Percentiles rank a stretch among this genome's conserved stretches.
These are phyloP conservation scores for Oedothorax gibbosus DNA, from an alignment of 1,140 invertebrate species.

Conservation along the genomic window DNA sequence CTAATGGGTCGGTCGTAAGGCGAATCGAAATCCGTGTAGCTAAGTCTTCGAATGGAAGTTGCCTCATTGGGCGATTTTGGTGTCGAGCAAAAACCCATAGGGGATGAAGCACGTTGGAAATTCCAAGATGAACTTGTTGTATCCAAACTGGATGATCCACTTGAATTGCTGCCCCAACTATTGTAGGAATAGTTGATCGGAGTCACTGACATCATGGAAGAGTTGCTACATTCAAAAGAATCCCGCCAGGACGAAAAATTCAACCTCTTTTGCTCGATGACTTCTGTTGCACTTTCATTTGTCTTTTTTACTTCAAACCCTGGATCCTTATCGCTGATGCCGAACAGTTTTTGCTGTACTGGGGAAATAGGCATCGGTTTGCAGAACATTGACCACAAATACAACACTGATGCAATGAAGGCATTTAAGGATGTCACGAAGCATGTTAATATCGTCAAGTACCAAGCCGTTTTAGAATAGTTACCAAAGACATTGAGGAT, in stretches of 20 bases:
- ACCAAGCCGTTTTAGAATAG: constrained; percentile 14
- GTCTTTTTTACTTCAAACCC: constrained; percentile 52
- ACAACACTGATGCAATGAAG: constrained; percentile 5
- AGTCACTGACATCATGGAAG: constrained; percentile 13
- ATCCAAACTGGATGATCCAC: constrained; percentile 14
- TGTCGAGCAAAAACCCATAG: constrained; percentile 15
- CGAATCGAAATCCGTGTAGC: constrained; percentile 36
- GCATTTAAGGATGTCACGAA: constrained; percentile 15
- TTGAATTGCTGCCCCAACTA: constrained; percentile 37
- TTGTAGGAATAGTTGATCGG: constrained; percentile 35
- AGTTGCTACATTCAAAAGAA: constrained; percentile 14
- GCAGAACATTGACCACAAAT: constrained; percentile 34
- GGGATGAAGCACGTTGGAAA: constrained; percentile 5
- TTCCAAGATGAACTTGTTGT: constrained; percentile 52
- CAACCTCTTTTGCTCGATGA: background rate
- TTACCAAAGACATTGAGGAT: background rate
- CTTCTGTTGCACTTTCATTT: background rate
- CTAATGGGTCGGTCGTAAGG: constrained; percentile 13
- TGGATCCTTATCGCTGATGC: constrained; percentile 59
- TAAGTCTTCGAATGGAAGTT: background rate
- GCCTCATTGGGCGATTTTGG: constrained; percentile 14
- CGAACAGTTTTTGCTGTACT: constrained; percentile 52
- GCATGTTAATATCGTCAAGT: background rate
- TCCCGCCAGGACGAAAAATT: constrained; percentile 17
- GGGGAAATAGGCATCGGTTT: constrained; percentile 53